phyloP scores from a whole-genome alignment of 2,113 vertebrate species.

The Poicephalus meyeri region DNA sequence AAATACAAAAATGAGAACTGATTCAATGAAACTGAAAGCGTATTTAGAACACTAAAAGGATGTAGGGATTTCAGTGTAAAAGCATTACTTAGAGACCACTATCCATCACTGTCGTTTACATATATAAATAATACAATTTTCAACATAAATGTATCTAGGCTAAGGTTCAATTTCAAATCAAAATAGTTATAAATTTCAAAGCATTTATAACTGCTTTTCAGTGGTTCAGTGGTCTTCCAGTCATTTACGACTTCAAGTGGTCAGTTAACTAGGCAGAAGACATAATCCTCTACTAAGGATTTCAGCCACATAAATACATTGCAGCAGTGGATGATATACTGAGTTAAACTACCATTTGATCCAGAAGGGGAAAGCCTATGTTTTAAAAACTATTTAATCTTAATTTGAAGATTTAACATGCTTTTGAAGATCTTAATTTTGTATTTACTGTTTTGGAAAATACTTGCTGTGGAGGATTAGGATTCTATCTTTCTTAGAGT shows the following conservation, averaged over 20 bases:
- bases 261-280: background rate
- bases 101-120: background rate
- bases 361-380: background rate
- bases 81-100: background rate
- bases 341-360: background rate
- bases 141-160: background rate
- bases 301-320: background rate
- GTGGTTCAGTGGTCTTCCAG: background rate
- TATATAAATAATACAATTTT: background rate
- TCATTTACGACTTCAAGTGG: background rate
- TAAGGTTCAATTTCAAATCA: background rate
- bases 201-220: background rate
- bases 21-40: background rate
- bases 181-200: background rate
- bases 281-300: background rate
- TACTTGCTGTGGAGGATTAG: background rate
- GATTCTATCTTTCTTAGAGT: constrained; percentile 3
- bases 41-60: background rate
- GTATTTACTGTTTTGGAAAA: background rate
- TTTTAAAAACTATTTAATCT: background rate
- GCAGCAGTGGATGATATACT: background rate
- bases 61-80: background rate
- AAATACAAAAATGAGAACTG: background rate
- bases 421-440: background rate
- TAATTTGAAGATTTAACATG: background rate